Evolutionary conservation across 2,113 vertebrate species (phyloP).

Genomic region (Perognathus longimembris): DNA sequence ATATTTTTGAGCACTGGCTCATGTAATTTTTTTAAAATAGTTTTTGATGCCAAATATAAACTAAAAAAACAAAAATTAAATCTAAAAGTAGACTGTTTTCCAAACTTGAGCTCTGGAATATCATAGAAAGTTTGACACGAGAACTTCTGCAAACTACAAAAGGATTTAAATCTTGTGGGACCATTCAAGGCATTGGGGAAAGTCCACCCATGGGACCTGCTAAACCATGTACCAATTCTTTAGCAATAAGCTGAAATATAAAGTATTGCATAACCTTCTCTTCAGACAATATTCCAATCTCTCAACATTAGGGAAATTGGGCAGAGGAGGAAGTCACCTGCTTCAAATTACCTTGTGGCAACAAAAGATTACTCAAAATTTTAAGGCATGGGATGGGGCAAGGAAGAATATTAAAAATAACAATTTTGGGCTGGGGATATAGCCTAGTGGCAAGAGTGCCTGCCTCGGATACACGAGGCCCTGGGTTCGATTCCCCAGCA

Average conservation of each 20-base stretch:
- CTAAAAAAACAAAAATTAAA: constrained; percentile 51
- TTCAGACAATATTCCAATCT: constrained; percentile 57
- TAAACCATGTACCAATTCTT: constrained; percentile 56
- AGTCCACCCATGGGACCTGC: constrained; percentile 50
- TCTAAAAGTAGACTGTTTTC: constrained; percentile 26
- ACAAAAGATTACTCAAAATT: constrained; percentile 42
- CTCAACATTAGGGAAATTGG: constrained; percentile 59
- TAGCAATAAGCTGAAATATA: constrained; percentile 55
- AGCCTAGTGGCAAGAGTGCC: too few species aligned
- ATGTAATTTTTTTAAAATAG: background rate
- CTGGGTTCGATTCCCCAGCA: too few species aligned
- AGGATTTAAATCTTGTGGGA: background rate
- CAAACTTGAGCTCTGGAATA: constrained; percentile 32
- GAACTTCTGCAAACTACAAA: background rate
- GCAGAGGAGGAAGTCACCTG: constrained; percentile 21
- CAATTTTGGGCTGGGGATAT: too few species aligned
- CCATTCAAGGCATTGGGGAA: constrained; percentile 14
- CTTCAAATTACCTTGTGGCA: constrained; percentile 55
- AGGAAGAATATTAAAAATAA: constrained; percentile 57
- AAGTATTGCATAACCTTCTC: constrained; percentile 51
- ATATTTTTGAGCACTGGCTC: background rate
- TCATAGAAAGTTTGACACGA: background rate
- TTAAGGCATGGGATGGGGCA: constrained; percentile 61
- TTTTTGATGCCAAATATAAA: constrained; percentile 54
- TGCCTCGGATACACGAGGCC: too few species aligned